Percentiles rank a stretch among this genome's conserved stretches.
Evolutionary conservation across 2,797 vertebrate genomes (phyloP).

Genomic region (Alca torda): DNA sequence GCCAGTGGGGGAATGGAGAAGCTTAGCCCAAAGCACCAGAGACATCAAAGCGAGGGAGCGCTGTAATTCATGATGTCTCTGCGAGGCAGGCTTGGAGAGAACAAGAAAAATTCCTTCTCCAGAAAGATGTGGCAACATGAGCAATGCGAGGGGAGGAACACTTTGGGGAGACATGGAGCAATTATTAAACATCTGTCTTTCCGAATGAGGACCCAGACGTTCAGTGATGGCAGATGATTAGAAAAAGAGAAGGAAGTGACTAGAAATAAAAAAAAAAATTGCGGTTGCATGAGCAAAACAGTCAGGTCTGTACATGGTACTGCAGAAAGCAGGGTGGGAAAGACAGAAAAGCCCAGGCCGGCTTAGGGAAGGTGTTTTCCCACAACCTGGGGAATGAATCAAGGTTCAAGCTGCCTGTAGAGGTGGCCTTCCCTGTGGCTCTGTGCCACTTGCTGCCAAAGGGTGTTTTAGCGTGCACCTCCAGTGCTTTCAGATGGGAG

Average conservation of each 20-base stretch:
- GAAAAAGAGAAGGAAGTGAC: background rate
- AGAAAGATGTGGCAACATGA: background rate
- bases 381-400: background rate
- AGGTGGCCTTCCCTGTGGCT: background rate
- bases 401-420: background rate
- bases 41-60: background rate
- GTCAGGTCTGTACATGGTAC: background rate
- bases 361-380: background rate
- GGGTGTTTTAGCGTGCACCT: background rate
- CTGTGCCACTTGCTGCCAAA: background rate
- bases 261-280: background rate
- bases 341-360: background rate
- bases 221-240: background rate
- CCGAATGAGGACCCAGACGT: background rate
- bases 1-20: background rate
- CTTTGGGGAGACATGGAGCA: background rate
- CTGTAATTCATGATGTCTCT: background rate
- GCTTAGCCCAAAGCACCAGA: background rate
- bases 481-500: background rate
- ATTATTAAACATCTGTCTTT: background rate
- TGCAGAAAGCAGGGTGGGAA: background rate
- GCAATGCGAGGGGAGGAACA: background rate
- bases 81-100: fast-evolving
- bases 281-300: background rate
- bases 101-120: background rate